A percentile compares a stretch with the other conserved stretches of the same genome.
Evolutionary conservation across 2,888 invertebrate genomes (phyloP).

Genomic region (Drosophila ustulata): DNA sequence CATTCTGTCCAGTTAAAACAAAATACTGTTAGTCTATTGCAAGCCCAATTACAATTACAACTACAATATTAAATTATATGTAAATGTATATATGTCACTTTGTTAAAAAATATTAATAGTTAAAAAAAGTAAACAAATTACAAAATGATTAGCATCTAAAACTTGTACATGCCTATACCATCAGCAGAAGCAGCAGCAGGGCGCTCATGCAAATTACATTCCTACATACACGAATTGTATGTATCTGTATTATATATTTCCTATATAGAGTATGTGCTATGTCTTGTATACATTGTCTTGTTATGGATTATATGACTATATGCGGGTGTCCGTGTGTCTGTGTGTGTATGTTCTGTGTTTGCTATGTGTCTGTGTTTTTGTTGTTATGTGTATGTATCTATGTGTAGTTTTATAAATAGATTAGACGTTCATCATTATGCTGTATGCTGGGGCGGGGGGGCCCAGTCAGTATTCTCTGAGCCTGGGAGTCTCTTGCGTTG

Average conservation of each 20-base stretch:
- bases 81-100: conserved; percentile 58
- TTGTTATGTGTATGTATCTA: conserved; percentile 40
- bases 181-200: conserved; percentile 46
- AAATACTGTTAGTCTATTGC: conserved; percentile 80
- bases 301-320: conserved; percentile 77
- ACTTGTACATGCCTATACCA: conserved; percentile 66
- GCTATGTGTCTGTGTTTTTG: conserved; percentile 19
- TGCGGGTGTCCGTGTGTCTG: conserved; percentile 39
- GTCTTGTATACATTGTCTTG: conserved; percentile 81
- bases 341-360: conserved; percentile 42
- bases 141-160: conserved; percentile 75
- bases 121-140: conserved; percentile 47
- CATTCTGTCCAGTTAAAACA: conserved; percentile 60
- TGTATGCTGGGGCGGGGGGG: conserved; percentile 24
- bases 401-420: conserved; percentile 68
- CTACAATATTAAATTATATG: conserved; percentile 51
- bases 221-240: conserved; percentile 44
- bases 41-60: conserved; percentile 68
- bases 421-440: conserved; percentile 77
- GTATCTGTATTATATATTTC: conserved; percentile 48
- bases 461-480: conserved; percentile 53
- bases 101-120: conserved; percentile 53
- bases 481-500: conserved; percentile 77
- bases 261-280: conserved; percentile 77
- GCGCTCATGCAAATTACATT: conserved; percentile 61